Evolutionary conservation across 2,888 invertebrate genomes (phyloP), one percentile per base, ranked within the genome.

Genomic region (Darwinula stevensoni): DNA sequence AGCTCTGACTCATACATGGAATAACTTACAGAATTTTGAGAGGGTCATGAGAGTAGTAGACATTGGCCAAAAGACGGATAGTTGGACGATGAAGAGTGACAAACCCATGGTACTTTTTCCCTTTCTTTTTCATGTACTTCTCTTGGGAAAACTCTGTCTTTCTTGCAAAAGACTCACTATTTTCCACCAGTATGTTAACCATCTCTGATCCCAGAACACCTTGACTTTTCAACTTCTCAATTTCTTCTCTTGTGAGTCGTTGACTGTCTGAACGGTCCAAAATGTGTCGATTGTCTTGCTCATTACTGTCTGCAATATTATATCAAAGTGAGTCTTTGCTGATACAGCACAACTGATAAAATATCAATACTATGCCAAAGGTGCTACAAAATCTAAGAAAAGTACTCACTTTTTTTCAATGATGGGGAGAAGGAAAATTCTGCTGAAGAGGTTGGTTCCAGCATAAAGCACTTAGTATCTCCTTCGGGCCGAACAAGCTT

Each of bases 71-170:
- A n/a, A 75, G 53, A 29, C 78, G 58, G 35, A 88, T 59, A 22
- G 66, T 74, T 1, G 91, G 86, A 45, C 61, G 65, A 4, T 71
- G 55, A 30, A 91, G 61, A 40, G 68, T 67, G 12, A 84, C 55
- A 45, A 67, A 72, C 44, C 74, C 74, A 46, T 67, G 73, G 52
- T 86, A 91, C 52, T 91, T 91, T 42, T 71, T 73, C 44, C 78
- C 75, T 50, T 97, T 97, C 49, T 91, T 91, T 43, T 71, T 73
- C 28, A 91, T 59, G 50, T 91, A 94, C 49, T 91, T 91, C 42
- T 78, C 76, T 50, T 91, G 56, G 1, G 59, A 50, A 50, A 69
- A 91, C 44, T 74, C 78, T 0, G 86, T 91, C 58, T 88, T 88
- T 34, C 64, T 42, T 16, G 63, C 62, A 50, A 91, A 94, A 1